Conservation (phyloP, 2,888 invertebrate genomes). For the Agrotis clavis region DNA sequence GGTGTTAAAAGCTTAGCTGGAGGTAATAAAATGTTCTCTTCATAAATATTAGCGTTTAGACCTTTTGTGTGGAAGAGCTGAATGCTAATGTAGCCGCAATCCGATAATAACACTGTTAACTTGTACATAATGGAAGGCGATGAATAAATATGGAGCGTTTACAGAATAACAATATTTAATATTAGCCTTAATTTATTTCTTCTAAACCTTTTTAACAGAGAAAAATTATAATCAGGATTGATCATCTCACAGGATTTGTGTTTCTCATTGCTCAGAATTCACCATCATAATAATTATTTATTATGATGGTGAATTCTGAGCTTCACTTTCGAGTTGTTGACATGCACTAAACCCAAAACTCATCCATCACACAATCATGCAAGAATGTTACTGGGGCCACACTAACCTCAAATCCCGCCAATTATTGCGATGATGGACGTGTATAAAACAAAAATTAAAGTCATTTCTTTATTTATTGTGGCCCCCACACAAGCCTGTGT, state of each 20-base stretch:
- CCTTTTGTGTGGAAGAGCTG: constrained; percentile 40
- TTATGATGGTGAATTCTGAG: neutral
- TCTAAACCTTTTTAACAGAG: neutral
- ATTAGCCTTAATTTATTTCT: neutral
- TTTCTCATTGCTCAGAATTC: too few relatives aligned
- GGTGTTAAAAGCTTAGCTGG: constrained; percentile 39
- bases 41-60: constrained; percentile 56
- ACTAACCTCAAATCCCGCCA: too few relatives aligned
- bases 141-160: constrained; percentile 14
- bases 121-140: constrained; percentile 21
- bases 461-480: too few relatives aligned
- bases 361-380: too few relatives aligned
- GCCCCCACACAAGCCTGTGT: too few relatives aligned
- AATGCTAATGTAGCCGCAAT: constrained; percentile 54
- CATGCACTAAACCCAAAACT: too few relatives aligned
- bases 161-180: constrained; percentile 5
- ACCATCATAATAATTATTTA: neutral
- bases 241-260: neutral
- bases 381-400: too few relatives aligned
- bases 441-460: too few relatives aligned
- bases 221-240: neutral
- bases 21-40: constrained; percentile 48
- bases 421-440: too few relatives aligned
- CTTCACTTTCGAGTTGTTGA: too few relatives aligned
- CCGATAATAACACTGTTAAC: constrained; percentile 39